Base-by-base conservation (phyloP, 92 coral and sea anemone species). In the Hydrozoanthus gracilis region DNA sequence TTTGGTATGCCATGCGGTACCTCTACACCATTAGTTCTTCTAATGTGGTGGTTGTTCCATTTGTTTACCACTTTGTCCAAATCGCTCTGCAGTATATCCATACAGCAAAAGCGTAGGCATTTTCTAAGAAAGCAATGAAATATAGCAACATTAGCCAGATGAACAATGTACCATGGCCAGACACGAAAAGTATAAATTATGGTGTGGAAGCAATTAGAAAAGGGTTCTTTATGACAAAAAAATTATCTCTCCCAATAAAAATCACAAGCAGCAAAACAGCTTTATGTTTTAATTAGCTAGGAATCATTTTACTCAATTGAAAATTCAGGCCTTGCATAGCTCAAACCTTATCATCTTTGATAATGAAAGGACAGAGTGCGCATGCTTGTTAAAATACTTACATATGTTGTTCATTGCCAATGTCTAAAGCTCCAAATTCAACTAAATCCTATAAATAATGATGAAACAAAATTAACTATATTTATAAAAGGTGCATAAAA, bases 61-160 rank as follows among this genome's bases (percentile, higher is more conserved):
- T 88, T 88, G 27, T 64, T 88, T 50, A 51, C 88, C 49, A 83
- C 86, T 61, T 87, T 73, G 78, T 88, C 79, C 48, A 82, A 71
- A 83, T 88, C 91, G 60, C 83, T 88, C 76, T 88, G 84, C 67
- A 88, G 54, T 18, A 88, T 80, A 55, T 88, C 91, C 87, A 88
- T 88, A 75, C 74, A 88, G 55, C 46, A 56, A 56, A 88, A 88
- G 83, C 87, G 80, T 71, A 88, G 66, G 67, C 91, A 88, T 44
- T 88, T 88, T 61, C 86, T 87, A 49, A 46, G 65, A 16, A 64
- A 20, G 16, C 73, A 4, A 82, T 82, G 45, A 49, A 73, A 73
- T 8, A 12, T 8, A 12, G 13, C 48, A 17, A 13, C 14, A 15
- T 55, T 49, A 7, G 51, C 14, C 12, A 56, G 62, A 9, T 56